Conservation (phyloP, 92 coral and sea anemone species). For the Bergia sp. region DNA sequence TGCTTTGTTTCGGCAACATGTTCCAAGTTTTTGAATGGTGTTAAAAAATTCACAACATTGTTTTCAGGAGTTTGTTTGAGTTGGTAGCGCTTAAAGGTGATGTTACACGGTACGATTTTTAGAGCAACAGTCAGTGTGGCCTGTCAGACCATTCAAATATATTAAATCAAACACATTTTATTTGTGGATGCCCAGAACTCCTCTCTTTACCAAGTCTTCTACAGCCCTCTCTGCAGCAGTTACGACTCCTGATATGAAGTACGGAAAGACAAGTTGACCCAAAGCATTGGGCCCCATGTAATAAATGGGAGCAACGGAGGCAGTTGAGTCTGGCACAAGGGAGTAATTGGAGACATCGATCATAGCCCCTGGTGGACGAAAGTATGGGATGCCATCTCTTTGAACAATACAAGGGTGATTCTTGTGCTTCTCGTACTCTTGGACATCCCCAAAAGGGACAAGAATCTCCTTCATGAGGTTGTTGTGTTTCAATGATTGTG, state of each 20-base stretch:
- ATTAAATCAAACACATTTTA: not conserved
- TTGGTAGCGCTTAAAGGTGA: too few relatives aligned
- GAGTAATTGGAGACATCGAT: conserved; percentile 49
- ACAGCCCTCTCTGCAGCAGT: conserved; percentile 51
- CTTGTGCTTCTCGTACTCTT: conserved; percentile 4
- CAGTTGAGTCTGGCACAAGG: conserved; percentile 15
- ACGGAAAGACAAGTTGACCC: conserved; percentile 51
- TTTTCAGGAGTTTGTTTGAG: too few relatives aligned
- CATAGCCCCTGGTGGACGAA: conserved; percentile 49
- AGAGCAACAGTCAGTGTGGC: not conserved
- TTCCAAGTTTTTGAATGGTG: too few relatives aligned
- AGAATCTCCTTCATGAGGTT: conserved; percentile 47
- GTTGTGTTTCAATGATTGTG: conserved; percentile 23
- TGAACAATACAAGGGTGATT: conserved; percentile 39
- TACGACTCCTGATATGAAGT: conserved; percentile 44
- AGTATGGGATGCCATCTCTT: conserved; percentile 42
- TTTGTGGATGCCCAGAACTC: conserved; percentile 5
- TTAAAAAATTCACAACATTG: too few relatives aligned
- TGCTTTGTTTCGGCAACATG: too few relatives aligned
- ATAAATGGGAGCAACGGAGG: conserved; percentile 41
- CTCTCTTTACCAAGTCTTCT: conserved; percentile 38
- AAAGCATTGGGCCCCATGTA: conserved; percentile 53
- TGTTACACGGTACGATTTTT: not conserved
- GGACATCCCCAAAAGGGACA: conserved; percentile 36
- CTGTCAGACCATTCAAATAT: not conserved